phyloP scores from a whole-genome alignment of 1,140 invertebrate species.

The Pemphigus obesinymphae region DNA sequence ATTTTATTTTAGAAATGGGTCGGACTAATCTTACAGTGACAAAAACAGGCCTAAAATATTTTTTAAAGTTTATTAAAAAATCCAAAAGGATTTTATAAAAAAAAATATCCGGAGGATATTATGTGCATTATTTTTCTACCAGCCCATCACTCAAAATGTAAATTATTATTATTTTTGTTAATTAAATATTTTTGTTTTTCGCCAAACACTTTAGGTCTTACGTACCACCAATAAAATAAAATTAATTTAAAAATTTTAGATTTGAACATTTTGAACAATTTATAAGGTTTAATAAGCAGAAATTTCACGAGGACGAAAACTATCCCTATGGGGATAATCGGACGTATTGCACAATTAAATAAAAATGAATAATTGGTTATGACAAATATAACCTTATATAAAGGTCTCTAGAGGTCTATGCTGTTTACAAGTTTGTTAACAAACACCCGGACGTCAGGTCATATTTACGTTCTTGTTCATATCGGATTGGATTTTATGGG shows the following conservation, averaged over 20 bases:
- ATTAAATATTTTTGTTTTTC: not conserved
- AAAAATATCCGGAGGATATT: not conserved
- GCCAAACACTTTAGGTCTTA: not conserved
- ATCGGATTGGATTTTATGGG: constrained; percentile 32
- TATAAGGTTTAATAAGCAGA: not conserved
- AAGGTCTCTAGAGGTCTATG: not conserved
- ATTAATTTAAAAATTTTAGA: not conserved
- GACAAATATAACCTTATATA: constrained; percentile 20
- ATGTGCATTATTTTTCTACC: not conserved
- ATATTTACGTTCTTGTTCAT: constrained; percentile 27
- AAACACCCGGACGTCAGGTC: constrained; percentile 25
- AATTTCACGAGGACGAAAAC: not conserved
- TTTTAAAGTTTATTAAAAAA: not conserved
- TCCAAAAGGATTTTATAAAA: no score
- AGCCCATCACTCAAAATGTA: no score
- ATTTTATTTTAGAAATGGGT: not conserved
- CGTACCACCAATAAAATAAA: no score
- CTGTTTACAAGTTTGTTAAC: constrained; percentile 27
- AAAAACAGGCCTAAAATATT: not conserved
- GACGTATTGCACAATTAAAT: not conserved
- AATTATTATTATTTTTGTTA: not conserved
- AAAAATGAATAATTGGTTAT: constrained; percentile 18
- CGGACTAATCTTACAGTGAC: not conserved
- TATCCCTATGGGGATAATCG: not conserved
- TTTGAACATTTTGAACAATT: not conserved